Base-by-base conservation (phyloP, 2,888 invertebrate species). In the Choristoneura rosaceana region DNA sequence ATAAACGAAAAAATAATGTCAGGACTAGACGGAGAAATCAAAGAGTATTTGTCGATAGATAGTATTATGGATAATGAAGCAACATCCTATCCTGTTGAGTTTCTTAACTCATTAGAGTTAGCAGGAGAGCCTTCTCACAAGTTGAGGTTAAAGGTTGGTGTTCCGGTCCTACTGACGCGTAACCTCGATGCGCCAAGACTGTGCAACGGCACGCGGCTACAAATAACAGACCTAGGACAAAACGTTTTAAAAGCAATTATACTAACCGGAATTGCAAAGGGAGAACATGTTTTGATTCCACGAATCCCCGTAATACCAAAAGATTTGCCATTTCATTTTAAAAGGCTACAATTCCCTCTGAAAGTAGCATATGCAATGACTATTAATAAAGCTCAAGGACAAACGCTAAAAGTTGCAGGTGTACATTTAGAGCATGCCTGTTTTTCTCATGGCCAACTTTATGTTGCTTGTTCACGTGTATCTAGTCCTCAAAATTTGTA, bases 201-300 rank as follows among this genome's bases (percentile, higher is more conserved):
- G 47, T 47, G 47, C n/a, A 47, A 47, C n/a, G 47, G 47, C 14
- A 50, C 50, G 5, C 50, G 50, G n/a, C 15, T 50, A 14, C 50
- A 50, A 15, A 15, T 50, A 15, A 38, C 74, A 43, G 12, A 77
- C 77, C n/a, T 74, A 77, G 68, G 66, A 73, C 74, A 69, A 76
- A 77, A n/a, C 75, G 50, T 60, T 77, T 9, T 43, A 43, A 8
- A 43, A 43, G 41, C 41, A 43, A 43, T 43, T 9, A 43, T 81
- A 25, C 59, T 77, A 62, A 77, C 75, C 52, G 77, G 74, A 71
- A 76, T 69, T 14, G 74, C 74, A 47, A 77, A 76, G 65, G 75
- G 74, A 69, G 74, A 80, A 66, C 64, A 71, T 68, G 76, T 79
- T 17, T 64, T 79, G 2, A 79, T 81, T 66, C 76, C 77, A 15